phyloP scores from a whole-genome alignment of 2,888 invertebrate genomes.

The Diaphora mendica region DNA sequence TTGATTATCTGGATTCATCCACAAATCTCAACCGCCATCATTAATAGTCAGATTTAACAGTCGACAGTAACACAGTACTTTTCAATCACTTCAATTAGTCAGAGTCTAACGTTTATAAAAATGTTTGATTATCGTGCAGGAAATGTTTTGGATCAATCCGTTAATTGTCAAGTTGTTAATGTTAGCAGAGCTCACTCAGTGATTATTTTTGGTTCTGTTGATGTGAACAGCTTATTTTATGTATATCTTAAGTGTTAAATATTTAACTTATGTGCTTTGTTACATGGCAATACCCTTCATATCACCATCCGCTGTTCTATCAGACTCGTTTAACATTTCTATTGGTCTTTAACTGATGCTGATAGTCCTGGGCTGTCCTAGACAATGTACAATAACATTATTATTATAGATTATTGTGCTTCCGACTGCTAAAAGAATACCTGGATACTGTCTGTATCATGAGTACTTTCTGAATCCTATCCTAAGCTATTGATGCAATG shows the following conservation, averaged over 20 bases:
- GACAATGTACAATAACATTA: background rate
- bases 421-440: background rate
- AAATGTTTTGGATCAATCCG: background rate
- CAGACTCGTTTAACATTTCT: background rate
- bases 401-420: background rate
- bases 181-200: background rate
- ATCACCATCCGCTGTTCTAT: background rate
- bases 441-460: background rate
- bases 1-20: slow-evolving; percentile 6
- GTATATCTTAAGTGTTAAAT: background rate
- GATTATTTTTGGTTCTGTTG: background rate
- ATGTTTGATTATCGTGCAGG: slow-evolving; percentile 24
- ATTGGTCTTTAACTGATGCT: background rate
- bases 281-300: background rate
- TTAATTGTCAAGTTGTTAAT: background rate
- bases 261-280: background rate
- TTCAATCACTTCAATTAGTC: slow-evolving; percentile 28
- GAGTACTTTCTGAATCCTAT: too few species aligned
- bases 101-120: slow-evolving; percentile 30
- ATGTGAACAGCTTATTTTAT: background rate
- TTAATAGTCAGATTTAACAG: slow-evolving; percentile 10
- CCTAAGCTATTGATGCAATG: too few species aligned
- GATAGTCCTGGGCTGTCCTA: background rate
- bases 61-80: background rate
- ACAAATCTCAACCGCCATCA: slow-evolving; percentile 10